phyloP scores from a whole-genome alignment of 2,888 invertebrate species.

The Caenorhabditis sp. region DNA sequence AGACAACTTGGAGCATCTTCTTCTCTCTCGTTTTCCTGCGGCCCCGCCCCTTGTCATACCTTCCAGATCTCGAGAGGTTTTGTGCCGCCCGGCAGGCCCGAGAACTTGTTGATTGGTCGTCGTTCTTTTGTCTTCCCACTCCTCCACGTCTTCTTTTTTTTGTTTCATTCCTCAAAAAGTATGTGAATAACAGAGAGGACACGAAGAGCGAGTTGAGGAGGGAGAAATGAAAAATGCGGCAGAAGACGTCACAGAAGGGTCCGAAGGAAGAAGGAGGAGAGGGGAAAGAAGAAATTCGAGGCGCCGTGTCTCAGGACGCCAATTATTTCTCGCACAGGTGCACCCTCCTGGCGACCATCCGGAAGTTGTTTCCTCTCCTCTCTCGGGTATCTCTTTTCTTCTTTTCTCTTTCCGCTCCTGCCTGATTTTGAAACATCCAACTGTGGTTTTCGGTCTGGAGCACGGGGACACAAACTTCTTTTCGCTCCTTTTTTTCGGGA shows the following conservation, averaged over 20 bases:
- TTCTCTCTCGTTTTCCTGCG: no score
- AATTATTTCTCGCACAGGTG: constrained; percentile 62
- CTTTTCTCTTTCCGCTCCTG: constrained; percentile 8
- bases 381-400: constrained; percentile 57
- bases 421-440: constrained; percentile 53
- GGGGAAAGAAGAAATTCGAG: constrained; percentile 43
- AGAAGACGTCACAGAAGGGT: constrained; percentile 42
- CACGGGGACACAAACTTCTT: not conserved
- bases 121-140: constrained; percentile 25
- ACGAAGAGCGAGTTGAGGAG: constrained; percentile 20
- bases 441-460: constrained; percentile 45
- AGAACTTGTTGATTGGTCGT: constrained; percentile 38
- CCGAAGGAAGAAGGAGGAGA: no score
- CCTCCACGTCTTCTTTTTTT: constrained; percentile 5
- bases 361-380: constrained; percentile 49
- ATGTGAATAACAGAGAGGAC: constrained; percentile 1
- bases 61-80: constrained; percentile 37
- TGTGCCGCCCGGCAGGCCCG: not conserved
- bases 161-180: constrained; percentile 38
- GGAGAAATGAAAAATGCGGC: constrained; percentile 41
- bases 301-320: constrained; percentile 48
- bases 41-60: constrained; percentile 51
- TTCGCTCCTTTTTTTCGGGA: constrained; percentile 26
- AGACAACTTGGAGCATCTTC: not conserved
- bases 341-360: constrained; percentile 46